Percentiles rank a stretch among this genome's conserved stretches.
Evolutionary conservation across 64 coral and sea anemone species (phyloP).

Genomic region (Montipora foliosa): DNA sequence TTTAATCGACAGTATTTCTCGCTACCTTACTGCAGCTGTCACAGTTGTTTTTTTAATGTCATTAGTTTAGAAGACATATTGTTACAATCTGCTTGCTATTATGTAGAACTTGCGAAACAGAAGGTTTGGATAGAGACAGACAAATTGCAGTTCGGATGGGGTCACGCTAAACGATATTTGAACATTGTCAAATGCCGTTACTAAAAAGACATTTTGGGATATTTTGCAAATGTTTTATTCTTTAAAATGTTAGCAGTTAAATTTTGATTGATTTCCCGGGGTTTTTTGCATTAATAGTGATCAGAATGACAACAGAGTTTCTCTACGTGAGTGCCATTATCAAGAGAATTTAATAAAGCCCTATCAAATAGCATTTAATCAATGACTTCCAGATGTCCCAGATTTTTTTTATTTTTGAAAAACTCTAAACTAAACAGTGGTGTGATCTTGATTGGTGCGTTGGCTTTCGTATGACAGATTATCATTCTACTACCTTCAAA

Average conservation of each 20-base stretch:
- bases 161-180: neutral
- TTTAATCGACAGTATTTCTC: neutral
- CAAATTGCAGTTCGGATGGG: neutral
- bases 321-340: slow-evolving; percentile 20
- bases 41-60: neutral
- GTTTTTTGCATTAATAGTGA: neutral
- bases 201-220: neutral
- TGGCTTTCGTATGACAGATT: slow-evolving; percentile 17
- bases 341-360: neutral
- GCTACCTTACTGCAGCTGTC: neutral
- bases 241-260: neutral
- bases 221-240: neutral
- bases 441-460: slow-evolving; percentile 18
- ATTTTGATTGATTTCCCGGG: too few relatives aligned
- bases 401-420: slow-evolving; percentile 16
- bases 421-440: neutral
- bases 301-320: neutral
- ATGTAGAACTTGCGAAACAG: neutral
- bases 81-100: neutral
- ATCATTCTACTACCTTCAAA: neutral
- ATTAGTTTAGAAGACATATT: neutral
- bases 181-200: neutral
- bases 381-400: neutral
- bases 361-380: neutral
- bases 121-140: neutral